Conservation (phyloP, 1,140 invertebrate genomes). For the Zaprionus ghesquierei region DNA sequence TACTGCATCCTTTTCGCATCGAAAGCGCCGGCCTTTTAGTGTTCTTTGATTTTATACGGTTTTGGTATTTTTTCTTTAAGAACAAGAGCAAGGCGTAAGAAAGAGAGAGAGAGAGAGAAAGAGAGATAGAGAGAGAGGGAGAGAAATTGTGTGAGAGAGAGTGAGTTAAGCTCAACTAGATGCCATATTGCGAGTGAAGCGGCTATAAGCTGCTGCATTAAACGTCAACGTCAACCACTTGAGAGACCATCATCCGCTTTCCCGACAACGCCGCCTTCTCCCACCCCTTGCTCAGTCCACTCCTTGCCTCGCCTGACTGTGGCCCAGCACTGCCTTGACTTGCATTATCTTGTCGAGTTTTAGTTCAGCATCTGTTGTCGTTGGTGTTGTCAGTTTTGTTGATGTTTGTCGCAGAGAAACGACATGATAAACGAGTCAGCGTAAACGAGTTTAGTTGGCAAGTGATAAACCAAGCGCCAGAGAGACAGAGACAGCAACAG, state of each 20-base stretch:
- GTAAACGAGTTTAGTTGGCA: slow-evolving; percentile 68
- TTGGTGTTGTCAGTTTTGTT: slow-evolving; percentile 41
- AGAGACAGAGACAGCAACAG: background rate
- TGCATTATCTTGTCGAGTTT: slow-evolving; percentile 4
- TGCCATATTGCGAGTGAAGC: background rate
- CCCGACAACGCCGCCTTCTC: background rate
- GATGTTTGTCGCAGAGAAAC: slow-evolving; percentile 38
- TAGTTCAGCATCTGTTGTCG: slow-evolving; percentile 32
- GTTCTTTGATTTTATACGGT: slow-evolving; percentile 21
- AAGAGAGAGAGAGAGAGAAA: background rate
- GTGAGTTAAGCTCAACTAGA: slow-evolving; percentile 6
- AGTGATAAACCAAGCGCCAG: slow-evolving; percentile 54
- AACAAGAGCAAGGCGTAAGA: background rate
- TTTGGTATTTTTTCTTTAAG: background rate
- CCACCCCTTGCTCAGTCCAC: background rate
- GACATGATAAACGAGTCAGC: slow-evolving; percentile 68
- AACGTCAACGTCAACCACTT: slow-evolving; percentile 39
- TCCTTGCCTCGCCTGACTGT: background rate
- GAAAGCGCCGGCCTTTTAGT: slow-evolving; percentile 11
- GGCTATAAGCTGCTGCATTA: slow-evolving; percentile 40
- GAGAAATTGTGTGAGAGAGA: background rate
- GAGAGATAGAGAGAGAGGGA: background rate
- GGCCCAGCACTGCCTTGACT: background rate
- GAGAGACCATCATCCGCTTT: slow-evolving; percentile 22
- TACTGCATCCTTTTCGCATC: slow-evolving; percentile 4